Percentiles rank a stretch among this genome's conserved stretches.
These are phyloP conservation scores for Mizuhopecten yessoensis DNA, from an alignment of 1,140 invertebrate species.

Conservation along the genomic window DNA sequence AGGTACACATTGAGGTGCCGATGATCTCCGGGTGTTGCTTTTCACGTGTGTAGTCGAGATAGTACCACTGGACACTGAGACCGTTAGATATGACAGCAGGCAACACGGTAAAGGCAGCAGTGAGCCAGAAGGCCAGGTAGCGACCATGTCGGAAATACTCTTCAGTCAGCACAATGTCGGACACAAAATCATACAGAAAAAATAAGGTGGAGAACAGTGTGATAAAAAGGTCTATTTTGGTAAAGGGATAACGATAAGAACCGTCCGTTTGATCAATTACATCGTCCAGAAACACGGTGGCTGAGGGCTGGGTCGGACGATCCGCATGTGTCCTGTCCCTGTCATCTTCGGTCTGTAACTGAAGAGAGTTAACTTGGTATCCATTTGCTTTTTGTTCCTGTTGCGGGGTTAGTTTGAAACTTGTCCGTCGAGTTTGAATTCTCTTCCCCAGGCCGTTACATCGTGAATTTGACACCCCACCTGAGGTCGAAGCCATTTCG, in stretches of 20 bases:
- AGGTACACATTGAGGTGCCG: conserved; percentile 57
- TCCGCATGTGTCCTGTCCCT: neutral
- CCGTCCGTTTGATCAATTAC: neutral
- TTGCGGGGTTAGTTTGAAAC: neutral
- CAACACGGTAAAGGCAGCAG: conserved; percentile 65
- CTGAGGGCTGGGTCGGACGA: neutral
- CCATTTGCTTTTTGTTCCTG: neutral
- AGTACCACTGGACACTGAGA: conserved; percentile 71
- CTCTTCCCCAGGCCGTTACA: neutral
- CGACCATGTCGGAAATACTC: conserved; percentile 66
- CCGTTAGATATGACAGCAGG: conserved; percentile 70
- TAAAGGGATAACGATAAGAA: conserved; percentile 42
- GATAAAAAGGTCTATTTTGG: conserved; percentile 46
- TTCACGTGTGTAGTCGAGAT: conserved; percentile 68
- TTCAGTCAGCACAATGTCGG: conserved; percentile 70
- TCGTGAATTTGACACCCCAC: neutral
- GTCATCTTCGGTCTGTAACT: neutral
- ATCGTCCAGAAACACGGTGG: neutral
- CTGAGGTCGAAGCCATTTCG: conserved; percentile 6
- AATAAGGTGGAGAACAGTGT: conserved; percentile 49
- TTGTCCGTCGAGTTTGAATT: neutral
- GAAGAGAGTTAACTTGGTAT: neutral
- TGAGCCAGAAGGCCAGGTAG: conserved; percentile 65
- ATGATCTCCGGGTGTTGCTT: conserved; percentile 52
- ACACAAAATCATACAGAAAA: conserved; percentile 67